These are phyloP conservation scores for Lumbricus terrestris DNA, from an alignment of 2,888 invertebrate species.

Conservation along the genomic window DNA sequence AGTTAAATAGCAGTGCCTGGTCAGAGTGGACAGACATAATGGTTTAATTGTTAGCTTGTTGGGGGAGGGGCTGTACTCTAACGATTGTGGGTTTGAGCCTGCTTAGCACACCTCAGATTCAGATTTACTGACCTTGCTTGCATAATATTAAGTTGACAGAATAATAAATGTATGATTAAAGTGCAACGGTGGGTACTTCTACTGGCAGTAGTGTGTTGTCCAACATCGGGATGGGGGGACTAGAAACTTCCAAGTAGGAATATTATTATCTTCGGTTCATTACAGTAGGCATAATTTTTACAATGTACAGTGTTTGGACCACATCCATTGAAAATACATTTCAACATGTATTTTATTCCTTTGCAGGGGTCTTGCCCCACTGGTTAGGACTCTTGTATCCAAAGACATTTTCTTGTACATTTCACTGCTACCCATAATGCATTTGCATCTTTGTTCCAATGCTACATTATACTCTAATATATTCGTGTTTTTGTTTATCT, in stretches of 20 bases:
- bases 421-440: not conserved
- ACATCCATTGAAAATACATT: not conserved
- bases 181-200: not conserved
- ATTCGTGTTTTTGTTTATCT: no score
- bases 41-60: not conserved
- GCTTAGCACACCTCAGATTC: not conserved
- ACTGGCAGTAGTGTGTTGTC: not conserved
- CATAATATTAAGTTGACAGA: not conserved
- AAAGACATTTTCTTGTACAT: not conserved
- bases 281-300: not conserved
- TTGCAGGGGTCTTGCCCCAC: not conserved
- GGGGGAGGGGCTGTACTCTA: not conserved
- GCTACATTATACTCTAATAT: not conserved
- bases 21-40: not conserved
- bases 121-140: not conserved
- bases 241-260: not conserved
- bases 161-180: not conserved
- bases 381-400: not conserved
- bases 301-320: not conserved
- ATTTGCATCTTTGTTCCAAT: not conserved
- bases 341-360: no score
- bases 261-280: not conserved
- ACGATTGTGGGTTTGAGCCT: not conserved
- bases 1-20: not conserved
- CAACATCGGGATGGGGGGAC: not conserved